Percentiles rank a stretch among this genome's conserved stretches.
Evolutionary conservation across 2,797 vertebrate genomes (phyloP).

Genomic region (Phoxinus dragarum): DNA sequence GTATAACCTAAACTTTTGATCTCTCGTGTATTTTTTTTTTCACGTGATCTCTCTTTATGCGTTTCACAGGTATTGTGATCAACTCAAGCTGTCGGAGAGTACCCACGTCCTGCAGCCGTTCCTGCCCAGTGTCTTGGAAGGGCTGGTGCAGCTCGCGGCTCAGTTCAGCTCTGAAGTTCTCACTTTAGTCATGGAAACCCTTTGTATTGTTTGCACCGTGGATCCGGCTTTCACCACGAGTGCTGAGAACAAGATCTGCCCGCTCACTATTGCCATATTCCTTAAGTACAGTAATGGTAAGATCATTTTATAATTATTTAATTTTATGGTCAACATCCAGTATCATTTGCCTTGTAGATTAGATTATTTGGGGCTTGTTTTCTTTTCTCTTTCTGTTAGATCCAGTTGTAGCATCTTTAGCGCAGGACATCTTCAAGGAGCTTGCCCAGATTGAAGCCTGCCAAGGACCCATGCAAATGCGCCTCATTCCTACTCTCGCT

Average conservation of each 20-base stretch:
- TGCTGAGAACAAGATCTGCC: slow-evolving; percentile 96
- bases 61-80: slow-evolving; percentile 91
- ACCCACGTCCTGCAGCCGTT: slow-evolving; percentile 94
- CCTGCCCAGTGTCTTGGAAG: slow-evolving; percentile 94
- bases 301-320: not conserved
- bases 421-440: slow-evolving; percentile 98
- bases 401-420: slow-evolving; percentile 95
- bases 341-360: not conserved
- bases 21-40: not conserved
- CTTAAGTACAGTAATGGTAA: slow-evolving; percentile 99
- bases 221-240: slow-evolving; percentile 92
- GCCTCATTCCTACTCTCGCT: slow-evolving; percentile 95
- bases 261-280: slow-evolving; percentile 98
- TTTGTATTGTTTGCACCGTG: slow-evolving; percentile 97
- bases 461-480: slow-evolving; percentile 97
- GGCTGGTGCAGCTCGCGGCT: slow-evolving; percentile 94
- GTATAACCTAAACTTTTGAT: not conserved
- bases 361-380: not conserved
- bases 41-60: not conserved
- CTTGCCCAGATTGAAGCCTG: slow-evolving; percentile 96
- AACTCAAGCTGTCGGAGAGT: slow-evolving; percentile 95
- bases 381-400: slow-evolving; percentile 74
- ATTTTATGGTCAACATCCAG: not conserved
- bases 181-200: slow-evolving; percentile 97
- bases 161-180: slow-evolving; percentile 98